phyloP scores from a whole-genome alignment of 2,113 vertebrate species.

The Scolopax mira region DNA sequence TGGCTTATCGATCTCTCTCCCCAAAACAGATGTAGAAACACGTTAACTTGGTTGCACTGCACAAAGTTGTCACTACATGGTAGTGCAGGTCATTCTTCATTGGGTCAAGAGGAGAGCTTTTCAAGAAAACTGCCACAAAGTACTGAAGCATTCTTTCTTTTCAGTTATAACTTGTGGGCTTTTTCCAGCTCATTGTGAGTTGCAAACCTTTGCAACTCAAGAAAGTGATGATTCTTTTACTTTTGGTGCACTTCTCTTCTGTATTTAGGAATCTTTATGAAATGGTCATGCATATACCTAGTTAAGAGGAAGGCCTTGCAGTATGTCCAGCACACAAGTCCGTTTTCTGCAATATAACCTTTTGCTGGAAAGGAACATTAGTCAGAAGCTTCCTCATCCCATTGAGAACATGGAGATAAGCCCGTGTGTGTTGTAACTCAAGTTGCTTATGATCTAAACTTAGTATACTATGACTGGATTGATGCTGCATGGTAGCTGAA shows the following conservation, averaged over 20 bases:
- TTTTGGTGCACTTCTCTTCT: not conserved
- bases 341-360: not conserved
- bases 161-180: not conserved
- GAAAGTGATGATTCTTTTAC: not conserved
- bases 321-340: not conserved
- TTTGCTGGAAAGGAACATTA: not conserved
- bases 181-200: not conserved
- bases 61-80: rapidly evolving
- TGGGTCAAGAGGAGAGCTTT: not conserved
- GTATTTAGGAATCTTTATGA: not conserved
- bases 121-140: not conserved
- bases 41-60: not conserved
- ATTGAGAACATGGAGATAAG: not conserved
- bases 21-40: not conserved
- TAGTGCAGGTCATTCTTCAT: not conserved
- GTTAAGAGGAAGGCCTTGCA: not conserved
- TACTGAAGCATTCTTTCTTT: not conserved
- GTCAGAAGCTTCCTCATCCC: not conserved
- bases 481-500: not conserved
- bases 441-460: not conserved
- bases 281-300: not conserved
- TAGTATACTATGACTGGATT: not conserved
- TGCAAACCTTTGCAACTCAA: not conserved
- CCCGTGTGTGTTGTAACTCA: not conserved
- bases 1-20: not conserved